Evolutionary conservation across 1,140 invertebrate genomes (phyloP).

Genomic region (Ephestia elutella): DNA sequence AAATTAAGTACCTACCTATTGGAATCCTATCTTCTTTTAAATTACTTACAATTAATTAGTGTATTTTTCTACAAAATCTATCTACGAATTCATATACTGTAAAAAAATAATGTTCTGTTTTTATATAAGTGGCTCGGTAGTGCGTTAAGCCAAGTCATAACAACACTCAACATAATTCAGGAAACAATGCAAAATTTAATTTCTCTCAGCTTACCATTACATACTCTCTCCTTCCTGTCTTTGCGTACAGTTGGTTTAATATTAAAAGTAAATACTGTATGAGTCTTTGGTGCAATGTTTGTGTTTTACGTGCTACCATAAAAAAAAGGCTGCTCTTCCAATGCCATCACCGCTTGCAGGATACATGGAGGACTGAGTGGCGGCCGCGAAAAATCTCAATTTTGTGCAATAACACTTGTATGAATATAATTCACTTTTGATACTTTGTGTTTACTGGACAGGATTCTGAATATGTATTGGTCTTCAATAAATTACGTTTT

Average conservation of each 20-base stretch:
- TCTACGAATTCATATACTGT: no score
- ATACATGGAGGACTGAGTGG: constrained; percentile 97
- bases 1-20: no score
- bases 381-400: constrained; percentile 94
- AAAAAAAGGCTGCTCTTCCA: constrained; percentile 90
- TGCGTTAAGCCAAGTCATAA: background rate
- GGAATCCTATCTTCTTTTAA: no score
- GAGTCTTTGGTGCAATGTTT: constrained; percentile 71
- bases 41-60: no score
- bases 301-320: constrained; percentile 77
- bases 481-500: background rate
- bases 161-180: constrained; percentile 25
- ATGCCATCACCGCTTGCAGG: constrained; percentile 94
- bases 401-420: constrained; percentile 56
- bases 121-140: background rate
- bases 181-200: constrained; percentile 36
- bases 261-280: constrained; percentile 71
- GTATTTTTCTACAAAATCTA: no score
- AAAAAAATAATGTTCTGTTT: background rate
- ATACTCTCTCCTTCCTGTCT: constrained; percentile 24
- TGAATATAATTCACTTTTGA: constrained; percentile 23
- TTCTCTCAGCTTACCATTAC: constrained; percentile 34
- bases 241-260: constrained; percentile 1
- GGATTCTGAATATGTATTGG: background rate
- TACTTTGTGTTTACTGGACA: constrained; percentile 6